Evolutionary conservation across 1,140 invertebrate species (phyloP).

Genomic region (Cotesia typhae): DNA sequence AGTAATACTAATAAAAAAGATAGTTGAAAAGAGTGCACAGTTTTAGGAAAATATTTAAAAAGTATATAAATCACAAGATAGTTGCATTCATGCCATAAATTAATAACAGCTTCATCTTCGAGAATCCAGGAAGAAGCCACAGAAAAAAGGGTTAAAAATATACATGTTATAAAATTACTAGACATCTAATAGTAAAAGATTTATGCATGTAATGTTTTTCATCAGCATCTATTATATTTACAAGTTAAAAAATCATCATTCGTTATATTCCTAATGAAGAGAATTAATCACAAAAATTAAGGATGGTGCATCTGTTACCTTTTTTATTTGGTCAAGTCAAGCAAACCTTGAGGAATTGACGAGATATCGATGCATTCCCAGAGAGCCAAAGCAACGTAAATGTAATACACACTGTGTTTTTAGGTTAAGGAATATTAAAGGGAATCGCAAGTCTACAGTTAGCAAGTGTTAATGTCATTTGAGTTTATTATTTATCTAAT

Average conservation of each 20-base stretch:
- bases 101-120: constrained; percentile 41
- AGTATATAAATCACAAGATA: constrained; percentile 25
- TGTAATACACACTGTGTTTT: constrained; percentile 65
- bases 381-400: constrained; percentile 70
- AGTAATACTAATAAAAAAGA: constrained; percentile 15
- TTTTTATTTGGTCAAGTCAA: constrained; percentile 67
- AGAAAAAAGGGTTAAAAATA: constrained; percentile 2
- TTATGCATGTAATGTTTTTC: too few species aligned
- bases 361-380: constrained; percentile 70
- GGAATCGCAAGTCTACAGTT: constrained; percentile 14
- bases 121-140: constrained; percentile 11
- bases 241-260: not conserved
- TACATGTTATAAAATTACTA: not conserved
- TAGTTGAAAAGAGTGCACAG: constrained; percentile 20
- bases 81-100: constrained; percentile 38
- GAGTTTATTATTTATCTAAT: constrained; percentile 19
- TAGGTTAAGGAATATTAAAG: constrained; percentile 20
- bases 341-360: constrained; percentile 68
- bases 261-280: not conserved
- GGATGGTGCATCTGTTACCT: constrained; percentile 65
- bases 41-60: constrained; percentile 14
- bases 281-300: constrained; percentile 53
- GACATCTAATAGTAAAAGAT: too few species aligned
- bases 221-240: not conserved
- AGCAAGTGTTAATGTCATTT: not conserved